Evolutionary conservation across 2,888 invertebrate species (phyloP), one percentile per base, ranked within the genome.

Genomic region (Cataglyphis cursor): DNA sequence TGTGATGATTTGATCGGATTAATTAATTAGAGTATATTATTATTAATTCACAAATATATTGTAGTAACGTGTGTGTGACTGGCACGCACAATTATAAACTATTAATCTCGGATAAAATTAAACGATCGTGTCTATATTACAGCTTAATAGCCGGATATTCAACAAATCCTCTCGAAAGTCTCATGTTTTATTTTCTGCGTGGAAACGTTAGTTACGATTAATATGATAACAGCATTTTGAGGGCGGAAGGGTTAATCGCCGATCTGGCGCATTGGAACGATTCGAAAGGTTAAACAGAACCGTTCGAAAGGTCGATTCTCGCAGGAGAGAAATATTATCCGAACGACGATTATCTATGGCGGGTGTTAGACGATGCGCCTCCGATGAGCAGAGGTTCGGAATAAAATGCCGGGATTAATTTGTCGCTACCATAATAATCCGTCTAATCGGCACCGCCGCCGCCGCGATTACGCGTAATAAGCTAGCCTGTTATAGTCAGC

Each of bases 371-470:
- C 41, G 57, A 48, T 65, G 61, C 59, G 64, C 24, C 48, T 72
- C 57, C 38, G 10, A 35, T 57, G 38, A 10, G 65, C 61, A 51
- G 9, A 44, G 35, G 70, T 24, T 48, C 61, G 18, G 18, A 59
- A 54, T 51, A 80, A 86, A 86, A 70, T 41, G 62, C 57, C 18
- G 35, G 62, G 64, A 81, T 89, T 84, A 83, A 89, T 89, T 82
- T 66, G 78, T 76, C 66, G 24, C 38, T 35, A 18, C 61, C 44
- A 31, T 68, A 28, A 54, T 65, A 68, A 87, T 81, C 41, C 75
- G 62, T 68, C 81, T 89, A 86, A 89, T 86, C 81, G 82, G 21
- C 64, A 18, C 8, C 12, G 10, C 44, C 57, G 38, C 15, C 57
- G 62, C 61, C 28, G 48, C 75, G 35, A 74, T 48, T 83, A 68